Evolutionary conservation across 2,113 vertebrate species (phyloP), one percentile per base, ranked within the genome.

Genomic region (Puffinus mauretanicus): DNA sequence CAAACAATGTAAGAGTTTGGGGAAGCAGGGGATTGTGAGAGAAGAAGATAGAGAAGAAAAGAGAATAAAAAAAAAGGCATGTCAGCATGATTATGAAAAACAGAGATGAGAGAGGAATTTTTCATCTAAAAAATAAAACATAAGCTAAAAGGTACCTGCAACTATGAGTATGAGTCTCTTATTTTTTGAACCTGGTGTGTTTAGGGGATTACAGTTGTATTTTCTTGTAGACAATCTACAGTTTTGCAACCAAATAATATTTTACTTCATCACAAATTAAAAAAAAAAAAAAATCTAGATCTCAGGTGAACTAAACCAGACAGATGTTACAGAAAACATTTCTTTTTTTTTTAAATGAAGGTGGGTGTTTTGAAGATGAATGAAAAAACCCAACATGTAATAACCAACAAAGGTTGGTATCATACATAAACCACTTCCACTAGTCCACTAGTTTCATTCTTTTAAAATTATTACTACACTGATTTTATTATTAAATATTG

Each of bases 391-490:
- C 1, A 61, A 44, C 3, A 12, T 16, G 7, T 13, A 36, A 42
- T 77, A 38, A 30, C 22, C 24, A 72, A 16, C 3, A 67, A 54
- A 42, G 16, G 0, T 32, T 84, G 9, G 5, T 55, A 72, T 16
- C 16, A 61, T 29, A 32, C 6, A 36, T 47, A 77, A 81, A 36
- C 5, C 3, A 9, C 7, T 57, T 85, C 6, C 6, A 13, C 3
- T 32, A 61, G 1, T 16, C 6, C 6, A 13, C 4, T 32, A 61
- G 1, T 16, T 61, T 27, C 2, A 55, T 73, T 82, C 0, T 72
- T 81, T 70, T 8, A 22, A 69, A 87, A 42, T 44, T 8, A 44
- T 55, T 87, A 36, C 6, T 73, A 22, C 11, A 76, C 2, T 18
- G n/a, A n/a, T n/a, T 77, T 86, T 81, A 29, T 65, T 58, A 54